Conservation (phyloP, 2,888 invertebrate species). For the Xylocampa areola region DNA sequence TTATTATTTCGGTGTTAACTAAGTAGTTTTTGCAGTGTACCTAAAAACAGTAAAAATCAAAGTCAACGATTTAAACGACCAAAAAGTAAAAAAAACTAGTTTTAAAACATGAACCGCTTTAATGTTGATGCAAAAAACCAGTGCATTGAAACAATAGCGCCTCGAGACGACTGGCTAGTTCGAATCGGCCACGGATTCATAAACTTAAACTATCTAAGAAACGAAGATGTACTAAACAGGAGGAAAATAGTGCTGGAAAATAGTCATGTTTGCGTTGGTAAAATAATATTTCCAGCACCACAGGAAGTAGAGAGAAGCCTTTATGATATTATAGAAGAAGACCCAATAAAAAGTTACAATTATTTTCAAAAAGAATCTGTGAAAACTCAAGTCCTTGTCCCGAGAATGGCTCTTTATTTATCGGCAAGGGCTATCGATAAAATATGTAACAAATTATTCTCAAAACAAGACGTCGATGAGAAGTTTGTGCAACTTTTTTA, state of each 20-base stretch:
- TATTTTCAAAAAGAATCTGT: slow-evolving; percentile 26
- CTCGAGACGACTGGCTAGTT: slow-evolving; percentile 29
- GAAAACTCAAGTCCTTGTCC: slow-evolving; percentile 2
- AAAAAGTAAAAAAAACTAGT: neutral
- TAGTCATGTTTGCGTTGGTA: neutral
- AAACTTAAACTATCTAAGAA: slow-evolving; percentile 32
- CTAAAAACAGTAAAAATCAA: no score
- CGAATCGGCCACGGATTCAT: slow-evolving; percentile 27
- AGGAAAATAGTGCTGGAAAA: slow-evolving; percentile 7
- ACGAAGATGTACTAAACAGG: slow-evolving; percentile 11
- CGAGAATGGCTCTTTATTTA: slow-evolving; percentile 27
- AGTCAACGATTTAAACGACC: neutral
- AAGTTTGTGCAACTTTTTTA: slow-evolving; percentile 32
- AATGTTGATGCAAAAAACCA: slow-evolving; percentile 6
- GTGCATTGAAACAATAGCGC: slow-evolving; percentile 28
- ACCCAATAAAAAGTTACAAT: slow-evolving; percentile 22
- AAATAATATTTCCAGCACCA: neutral
- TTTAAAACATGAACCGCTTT: slow-evolving; percentile 1
- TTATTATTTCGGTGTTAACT: no score
- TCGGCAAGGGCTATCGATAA: slow-evolving; percentile 23
- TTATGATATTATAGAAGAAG: slow-evolving; percentile 33
- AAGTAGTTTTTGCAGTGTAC: no score
- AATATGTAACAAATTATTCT: slow-evolving; percentile 26
- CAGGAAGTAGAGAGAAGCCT: slow-evolving; percentile 14
- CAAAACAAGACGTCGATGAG: slow-evolving; percentile 11